Conservation (phyloP, 2,113 vertebrate genomes). For the Tympanuchus pallidicinctus region DNA sequence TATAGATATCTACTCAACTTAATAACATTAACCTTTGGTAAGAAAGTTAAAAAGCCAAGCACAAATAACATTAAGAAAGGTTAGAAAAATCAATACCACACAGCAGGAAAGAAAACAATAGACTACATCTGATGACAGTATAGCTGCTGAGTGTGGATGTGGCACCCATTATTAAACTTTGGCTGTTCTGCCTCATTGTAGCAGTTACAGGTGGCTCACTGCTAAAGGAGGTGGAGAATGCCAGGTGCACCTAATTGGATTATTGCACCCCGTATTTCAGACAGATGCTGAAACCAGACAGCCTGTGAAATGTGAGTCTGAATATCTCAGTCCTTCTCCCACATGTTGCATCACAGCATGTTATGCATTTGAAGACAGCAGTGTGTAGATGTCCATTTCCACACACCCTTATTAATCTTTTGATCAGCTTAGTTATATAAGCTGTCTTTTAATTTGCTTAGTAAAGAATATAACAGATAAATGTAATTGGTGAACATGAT, state of each 20-base stretch:
- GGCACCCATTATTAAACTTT: not conserved
- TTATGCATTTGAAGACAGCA: not conserved
- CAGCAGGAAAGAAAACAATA: constrained; percentile 54
- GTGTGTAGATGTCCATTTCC: not conserved
- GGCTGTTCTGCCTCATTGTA: not conserved
- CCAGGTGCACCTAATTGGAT: constrained; percentile 47
- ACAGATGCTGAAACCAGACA: constrained; percentile 17
- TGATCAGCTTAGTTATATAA: no score
- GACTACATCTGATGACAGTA: constrained; percentile 14
- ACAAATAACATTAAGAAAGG: constrained; percentile 67
- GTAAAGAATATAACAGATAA: no score
- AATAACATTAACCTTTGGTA: constrained; percentile 59
- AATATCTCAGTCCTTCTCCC: not conserved
- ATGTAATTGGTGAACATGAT: no score
- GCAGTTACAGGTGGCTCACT: not conserved
- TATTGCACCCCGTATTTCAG: constrained; percentile 55
- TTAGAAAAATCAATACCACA: constrained; percentile 65
- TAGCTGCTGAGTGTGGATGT: constrained; percentile 3
- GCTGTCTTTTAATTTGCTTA: no score
- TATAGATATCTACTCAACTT: constrained; percentile 33
- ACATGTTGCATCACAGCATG: not conserved
- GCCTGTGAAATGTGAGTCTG: constrained; percentile 38
- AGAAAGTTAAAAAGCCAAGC: constrained; percentile 59
- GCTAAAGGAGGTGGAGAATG: constrained; percentile 15
- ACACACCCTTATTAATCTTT: not conserved